Evolutionary conservation across 2,797 vertebrate genomes (phyloP).

Genomic region (Falco cherrug): DNA sequence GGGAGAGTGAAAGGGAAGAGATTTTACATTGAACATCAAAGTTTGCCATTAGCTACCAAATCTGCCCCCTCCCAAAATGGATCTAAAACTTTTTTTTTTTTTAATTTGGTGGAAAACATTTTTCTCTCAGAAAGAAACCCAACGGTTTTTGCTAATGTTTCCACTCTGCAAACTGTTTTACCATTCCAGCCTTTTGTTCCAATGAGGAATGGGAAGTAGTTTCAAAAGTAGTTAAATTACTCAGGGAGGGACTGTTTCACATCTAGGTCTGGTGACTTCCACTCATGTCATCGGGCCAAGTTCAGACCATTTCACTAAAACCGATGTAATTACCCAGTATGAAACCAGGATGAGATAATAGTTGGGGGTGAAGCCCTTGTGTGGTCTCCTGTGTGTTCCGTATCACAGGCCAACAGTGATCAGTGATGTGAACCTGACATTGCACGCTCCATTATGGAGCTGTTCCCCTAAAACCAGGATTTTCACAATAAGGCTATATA

Average conservation of each 20-base stretch:
- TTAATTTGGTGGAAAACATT: neutral
- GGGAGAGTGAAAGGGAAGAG: neutral
- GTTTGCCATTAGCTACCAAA: neutral
- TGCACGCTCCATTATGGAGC: neutral
- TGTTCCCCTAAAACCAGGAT: neutral
- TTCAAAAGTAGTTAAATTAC: neutral
- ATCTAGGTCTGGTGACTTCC: neutral
- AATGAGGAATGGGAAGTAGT: neutral
- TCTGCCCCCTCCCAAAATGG: neutral
- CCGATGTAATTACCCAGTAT: neutral
- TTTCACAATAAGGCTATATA: neutral
- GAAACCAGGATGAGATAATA: neutral
- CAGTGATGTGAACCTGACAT: neutral
- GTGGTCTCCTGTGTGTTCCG: neutral
- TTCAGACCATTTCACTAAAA: slow-evolving; percentile 2
- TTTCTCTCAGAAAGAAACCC: neutral
- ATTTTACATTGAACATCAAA: neutral
- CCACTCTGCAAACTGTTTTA: neutral
- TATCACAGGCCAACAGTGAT: neutral
- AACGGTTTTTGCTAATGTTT: neutral
- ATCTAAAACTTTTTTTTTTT: neutral
- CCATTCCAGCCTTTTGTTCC: slow-evolving; percentile 13
- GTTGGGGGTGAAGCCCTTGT: neutral
- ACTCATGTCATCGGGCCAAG: neutral
- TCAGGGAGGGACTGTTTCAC: slow-evolving; percentile 42